Base-by-base conservation (phyloP, 2,888 invertebrate species). In the Microplitis manilae region DNA sequence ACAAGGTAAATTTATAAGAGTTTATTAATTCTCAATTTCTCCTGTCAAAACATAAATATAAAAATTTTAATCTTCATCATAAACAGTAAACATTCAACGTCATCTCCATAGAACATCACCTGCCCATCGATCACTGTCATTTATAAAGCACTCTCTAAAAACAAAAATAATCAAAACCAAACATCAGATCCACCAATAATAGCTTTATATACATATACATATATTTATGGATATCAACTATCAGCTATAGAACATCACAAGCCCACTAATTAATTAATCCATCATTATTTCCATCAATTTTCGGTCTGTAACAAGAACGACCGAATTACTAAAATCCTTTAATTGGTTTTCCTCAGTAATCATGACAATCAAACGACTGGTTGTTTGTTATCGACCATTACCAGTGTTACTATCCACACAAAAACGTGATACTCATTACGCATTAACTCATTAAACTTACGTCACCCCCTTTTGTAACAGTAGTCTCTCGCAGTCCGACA, bases 261-360 rank as follows among this genome's bases (percentile, higher is more conserved):
- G 2, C 8, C 50, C 50, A 13, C 50, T 13, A 50, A 50, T 50
- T 50, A 50, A 50, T 50, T 50, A 50, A 50, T 50, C 50, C 50
- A 50, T 50, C 50, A 50, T 50, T 50, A 50, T 50, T 50, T 50
- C 50, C 50, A 50, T 50, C 50, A 50, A 50, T 50, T 50, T 50
- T 50, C 50, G 13, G 13, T 30, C 50, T 50, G 50, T 50, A 50
- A 50, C 50, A 50, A 50, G 50, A 50, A 50, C 9, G 13, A 5
- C 50, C 30, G 30, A 30, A 50, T 50, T 50, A 50, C 50, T 8
- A 5, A 50, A 13, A 50, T 13, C 50, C 50, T 50, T 50, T 50
- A 50, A 50, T 50, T 50, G 50, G 50, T 13, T 50, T 13, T 50
- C 50, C 8, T 50, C 50, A 50, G 4, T 13, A 50, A 50, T 13